A percentile compares a stretch with the other conserved stretches of the same genome.
Evolutionary conservation across 2,888 invertebrate species (phyloP).

Genomic region (Volucella bombylans): DNA sequence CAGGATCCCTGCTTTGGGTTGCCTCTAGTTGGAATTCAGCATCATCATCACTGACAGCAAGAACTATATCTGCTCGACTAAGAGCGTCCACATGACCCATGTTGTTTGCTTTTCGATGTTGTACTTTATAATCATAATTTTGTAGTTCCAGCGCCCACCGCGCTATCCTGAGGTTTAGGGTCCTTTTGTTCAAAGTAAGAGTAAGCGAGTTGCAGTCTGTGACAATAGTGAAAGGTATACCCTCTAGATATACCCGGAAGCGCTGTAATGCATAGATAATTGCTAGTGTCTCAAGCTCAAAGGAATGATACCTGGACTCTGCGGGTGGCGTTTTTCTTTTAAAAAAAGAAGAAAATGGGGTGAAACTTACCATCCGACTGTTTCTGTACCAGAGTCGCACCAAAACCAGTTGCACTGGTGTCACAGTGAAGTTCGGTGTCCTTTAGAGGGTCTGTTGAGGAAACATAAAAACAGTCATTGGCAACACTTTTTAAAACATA

Average conservation of each 20-base stretch:
- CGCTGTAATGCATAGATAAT: conserved; percentile 75
- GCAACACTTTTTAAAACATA: too few species aligned
- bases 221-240: conserved; percentile 74
- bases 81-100: conserved; percentile 78
- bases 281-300: conserved; percentile 75
- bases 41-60: background rate
- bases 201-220: conserved; percentile 75
- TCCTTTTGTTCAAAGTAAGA: conserved; percentile 65
- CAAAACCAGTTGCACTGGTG: conserved; percentile 75
- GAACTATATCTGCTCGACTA: conserved; percentile 60
- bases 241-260: conserved; percentile 75
- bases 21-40: background rate
- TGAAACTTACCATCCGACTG: conserved; percentile 73
- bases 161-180: conserved; percentile 74
- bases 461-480: too few species aligned
- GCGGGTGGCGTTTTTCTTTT: too few species aligned
- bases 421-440: too few species aligned
- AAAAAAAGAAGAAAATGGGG: conserved; percentile 73
- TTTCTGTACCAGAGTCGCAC: conserved; percentile 74
- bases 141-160: conserved; percentile 75
- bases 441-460: too few species aligned
- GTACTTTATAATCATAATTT: conserved; percentile 62
- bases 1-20: background rate
- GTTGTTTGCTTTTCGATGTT: conserved; percentile 50
- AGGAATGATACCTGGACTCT: too few species aligned